Base-by-base conservation (phyloP, 2,888 invertebrate species). In the Euclidia mi region DNA sequence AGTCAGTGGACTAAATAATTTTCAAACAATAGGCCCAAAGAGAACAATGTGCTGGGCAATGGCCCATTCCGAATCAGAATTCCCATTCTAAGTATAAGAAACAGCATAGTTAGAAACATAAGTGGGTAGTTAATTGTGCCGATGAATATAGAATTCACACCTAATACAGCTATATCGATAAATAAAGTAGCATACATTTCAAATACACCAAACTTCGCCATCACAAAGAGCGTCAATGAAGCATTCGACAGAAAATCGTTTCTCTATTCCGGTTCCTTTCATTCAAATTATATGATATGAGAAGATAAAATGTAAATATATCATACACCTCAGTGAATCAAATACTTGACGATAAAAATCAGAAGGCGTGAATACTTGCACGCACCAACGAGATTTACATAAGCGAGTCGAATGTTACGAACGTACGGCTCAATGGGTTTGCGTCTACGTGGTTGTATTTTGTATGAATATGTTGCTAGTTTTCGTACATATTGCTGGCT, bases 361-460 rank as follows among this genome's bases (percentile, higher is more conserved):
- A 81, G 82, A 58, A 77, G 78, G 78, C 78, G 84, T 83, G 82
- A 85, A 83, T 81, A 84, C 76, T 76, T 81, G 71, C 76, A 79
- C 81, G 80, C 83, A 81, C 77, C 81, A 78, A 74, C 72, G 69
- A 73, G 77, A 85, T 85, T 84, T 84, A 84, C 78, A 79, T 79
- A 77, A 78, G 69, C 71, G 77, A 73, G 69, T 70, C 64, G 63
- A 76, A 65, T 56, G 69, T 72, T 62, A 62, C 66, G 51, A 65
- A 55, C 55, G 56, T 72, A 69, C 70, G 67, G 60, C 63, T 63
- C 66, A 74, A 65, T 56, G 52, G 57, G 65, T 74, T 76, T 70
- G 57, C 62, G 65, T 68, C 61, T 71, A 56, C 60, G 52, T 55
- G 44, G 48, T 69, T 72, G 47, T 57, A 48, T 48, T 43, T 45